phyloP scores from a whole-genome alignment of 2,797 vertebrate species.

The Taeniopygia guttata region DNA sequence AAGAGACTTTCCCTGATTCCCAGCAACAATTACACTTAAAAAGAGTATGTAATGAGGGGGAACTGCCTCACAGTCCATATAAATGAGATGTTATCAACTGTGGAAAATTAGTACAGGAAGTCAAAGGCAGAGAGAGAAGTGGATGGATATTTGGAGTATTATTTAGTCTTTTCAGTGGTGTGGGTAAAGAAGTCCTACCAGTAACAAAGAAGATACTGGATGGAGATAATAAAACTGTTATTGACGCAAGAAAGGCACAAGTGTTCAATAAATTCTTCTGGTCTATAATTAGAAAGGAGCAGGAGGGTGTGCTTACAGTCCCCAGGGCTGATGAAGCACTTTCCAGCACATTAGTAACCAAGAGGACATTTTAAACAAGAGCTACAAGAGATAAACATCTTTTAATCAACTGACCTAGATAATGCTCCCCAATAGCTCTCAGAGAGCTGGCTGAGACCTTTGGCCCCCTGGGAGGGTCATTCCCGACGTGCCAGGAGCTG shows the following conservation, averaged over 20 bases:
- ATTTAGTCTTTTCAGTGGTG: not conserved
- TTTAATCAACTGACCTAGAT: not conserved
- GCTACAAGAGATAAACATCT: constrained; percentile 31
- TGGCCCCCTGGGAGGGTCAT: rapidly evolving
- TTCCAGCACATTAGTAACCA: constrained; percentile 42
- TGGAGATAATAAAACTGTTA: constrained; percentile 12
- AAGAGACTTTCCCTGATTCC: not conserved
- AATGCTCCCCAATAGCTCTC: not conserved
- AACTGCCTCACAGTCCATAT: not conserved
- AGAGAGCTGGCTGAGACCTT: not conserved
- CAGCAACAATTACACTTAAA: constrained; percentile 28
- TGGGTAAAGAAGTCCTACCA: not conserved
- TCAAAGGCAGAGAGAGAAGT: not conserved
- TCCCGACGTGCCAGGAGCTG: not conserved
- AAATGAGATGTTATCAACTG: not conserved
- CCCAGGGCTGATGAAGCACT: not conserved
- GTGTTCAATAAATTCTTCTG: constrained; percentile 52
- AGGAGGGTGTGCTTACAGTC: not conserved
- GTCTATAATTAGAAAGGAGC: constrained; percentile 53
- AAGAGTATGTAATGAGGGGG: not conserved
- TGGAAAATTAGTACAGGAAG: constrained; percentile 10
- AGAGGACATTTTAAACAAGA: constrained; percentile 56
- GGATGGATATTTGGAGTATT: not conserved
- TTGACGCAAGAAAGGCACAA: constrained; percentile 37
- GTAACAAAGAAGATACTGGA: not conserved